Evolutionary conservation across 2,888 invertebrate genomes (phyloP).

Genomic region (Epiblema foenella): DNA sequence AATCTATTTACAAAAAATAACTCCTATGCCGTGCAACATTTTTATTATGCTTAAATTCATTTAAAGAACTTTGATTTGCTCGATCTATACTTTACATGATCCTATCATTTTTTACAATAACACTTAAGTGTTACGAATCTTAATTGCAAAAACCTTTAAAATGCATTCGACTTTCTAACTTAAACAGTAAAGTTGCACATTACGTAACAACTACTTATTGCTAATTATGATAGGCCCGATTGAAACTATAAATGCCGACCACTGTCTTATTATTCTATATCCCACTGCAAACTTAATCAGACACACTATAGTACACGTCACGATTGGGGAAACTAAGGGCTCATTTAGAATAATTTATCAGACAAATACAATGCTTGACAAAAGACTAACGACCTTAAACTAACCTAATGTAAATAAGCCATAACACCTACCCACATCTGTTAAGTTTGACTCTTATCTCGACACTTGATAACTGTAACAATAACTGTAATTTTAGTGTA

Average conservation of each 20-base stretch:
- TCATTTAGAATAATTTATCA: background rate
- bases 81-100: constrained; percentile 3
- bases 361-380: background rate
- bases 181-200: too few relatives aligned
- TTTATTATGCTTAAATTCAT: constrained; percentile 22
- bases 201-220: constrained; percentile 16
- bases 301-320: background rate
- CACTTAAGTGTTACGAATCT: too few relatives aligned
- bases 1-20: background rate
- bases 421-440: background rate
- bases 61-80: constrained; percentile 3
- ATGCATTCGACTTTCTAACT: too few relatives aligned
- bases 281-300: background rate
- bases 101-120: constrained; percentile 2
- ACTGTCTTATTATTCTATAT: constrained; percentile 12
- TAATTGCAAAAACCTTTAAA: too few relatives aligned
- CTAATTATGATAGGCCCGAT: constrained; percentile 53
- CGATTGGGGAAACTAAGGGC: background rate
- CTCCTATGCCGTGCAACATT: background rate
- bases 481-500: too few relatives aligned
- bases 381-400: background rate
- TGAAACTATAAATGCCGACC: constrained; percentile 52
- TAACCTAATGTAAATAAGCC: too few relatives aligned
- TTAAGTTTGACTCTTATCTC: background rate
- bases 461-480: background rate